phyloP scores from a whole-genome alignment of 2,113 vertebrate genomes.

The Columbina picui region DNA sequence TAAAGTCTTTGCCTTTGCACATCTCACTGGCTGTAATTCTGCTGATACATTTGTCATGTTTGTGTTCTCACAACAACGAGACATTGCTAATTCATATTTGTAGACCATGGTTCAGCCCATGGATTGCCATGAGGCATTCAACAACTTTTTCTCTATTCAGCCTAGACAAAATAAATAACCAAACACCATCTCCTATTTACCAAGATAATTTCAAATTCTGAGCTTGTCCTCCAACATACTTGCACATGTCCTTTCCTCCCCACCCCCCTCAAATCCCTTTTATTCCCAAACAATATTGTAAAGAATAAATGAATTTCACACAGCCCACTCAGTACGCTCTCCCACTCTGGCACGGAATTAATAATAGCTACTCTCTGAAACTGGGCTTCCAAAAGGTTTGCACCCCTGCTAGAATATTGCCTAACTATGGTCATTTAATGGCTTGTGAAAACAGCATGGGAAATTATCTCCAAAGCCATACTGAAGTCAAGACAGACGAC shows the following conservation, averaged over 20 bases:
- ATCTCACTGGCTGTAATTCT: not conserved
- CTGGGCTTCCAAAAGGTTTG: not conserved
- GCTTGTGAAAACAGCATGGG: not conserved
- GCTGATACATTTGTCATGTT: not conserved
- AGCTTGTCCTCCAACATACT: not conserved
- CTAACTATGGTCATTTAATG: not conserved
- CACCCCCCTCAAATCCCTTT: too few relatives aligned
- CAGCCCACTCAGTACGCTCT: not conserved
- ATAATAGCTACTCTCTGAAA: not conserved
- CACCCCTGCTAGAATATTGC: not conserved
- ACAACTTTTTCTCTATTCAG: not conserved
- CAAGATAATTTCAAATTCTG: not conserved
- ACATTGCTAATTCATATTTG: not conserved
- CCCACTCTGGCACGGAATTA: not conserved
- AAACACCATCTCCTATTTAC: not conserved
- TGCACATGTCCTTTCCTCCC: not conserved
- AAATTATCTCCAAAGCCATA: not conserved
- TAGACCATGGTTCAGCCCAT: not conserved
- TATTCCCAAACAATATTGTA: not conserved
- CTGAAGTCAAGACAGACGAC: not conserved
- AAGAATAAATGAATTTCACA: not conserved
- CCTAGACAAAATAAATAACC: not conserved
- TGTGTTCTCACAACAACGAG: not conserved
- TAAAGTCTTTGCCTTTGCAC: not conserved
- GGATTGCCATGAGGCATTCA: not conserved